Percentiles rank a stretch among this genome's conserved stretches.
Evolutionary conservation across 1,140 invertebrate species (phyloP).

Genomic region (Hermetia illucens): DNA sequence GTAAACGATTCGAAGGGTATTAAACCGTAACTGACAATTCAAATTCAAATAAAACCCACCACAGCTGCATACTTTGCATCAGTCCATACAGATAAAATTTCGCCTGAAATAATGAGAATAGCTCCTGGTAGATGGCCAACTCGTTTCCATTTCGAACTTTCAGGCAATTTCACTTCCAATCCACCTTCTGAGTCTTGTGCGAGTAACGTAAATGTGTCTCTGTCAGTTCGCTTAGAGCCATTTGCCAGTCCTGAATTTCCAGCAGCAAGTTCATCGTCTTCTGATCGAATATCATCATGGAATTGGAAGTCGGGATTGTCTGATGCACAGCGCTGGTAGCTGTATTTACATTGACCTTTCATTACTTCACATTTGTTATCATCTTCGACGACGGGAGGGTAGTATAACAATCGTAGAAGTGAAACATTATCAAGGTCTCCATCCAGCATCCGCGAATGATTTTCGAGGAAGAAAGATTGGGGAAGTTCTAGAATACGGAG

Average conservation of each 20-base stretch:
- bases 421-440: conserved; percentile 44
- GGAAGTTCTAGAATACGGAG: conserved; percentile 18
- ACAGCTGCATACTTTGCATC: conserved; percentile 51
- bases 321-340: conserved; percentile 27
- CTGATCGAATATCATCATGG: conserved; percentile 18
- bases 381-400: conserved; percentile 43
- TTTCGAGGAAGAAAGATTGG: conserved; percentile 37
- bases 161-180: conserved; percentile 43
- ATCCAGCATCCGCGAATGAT: conserved; percentile 45
- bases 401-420: conserved; percentile 48
- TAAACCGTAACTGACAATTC: not conserved
- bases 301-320: conserved; percentile 26
- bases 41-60: conserved; percentile 30
- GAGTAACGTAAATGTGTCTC: conserved; percentile 57
- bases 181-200: conserved; percentile 51
- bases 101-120: conserved; percentile 63
- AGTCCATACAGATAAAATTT: conserved; percentile 64
- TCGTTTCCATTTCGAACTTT: conserved; percentile 52
- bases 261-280: conserved; percentile 13
- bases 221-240: conserved; percentile 41
- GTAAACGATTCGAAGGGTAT: conserved; percentile 9
- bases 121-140: conserved; percentile 65
- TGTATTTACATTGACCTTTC: conserved; percentile 27
- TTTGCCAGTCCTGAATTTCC: conserved; percentile 5
- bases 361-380: conserved; percentile 32